Conservation (phyloP, 2,888 invertebrate genomes). For the Heteromurus nitidus region DNA sequence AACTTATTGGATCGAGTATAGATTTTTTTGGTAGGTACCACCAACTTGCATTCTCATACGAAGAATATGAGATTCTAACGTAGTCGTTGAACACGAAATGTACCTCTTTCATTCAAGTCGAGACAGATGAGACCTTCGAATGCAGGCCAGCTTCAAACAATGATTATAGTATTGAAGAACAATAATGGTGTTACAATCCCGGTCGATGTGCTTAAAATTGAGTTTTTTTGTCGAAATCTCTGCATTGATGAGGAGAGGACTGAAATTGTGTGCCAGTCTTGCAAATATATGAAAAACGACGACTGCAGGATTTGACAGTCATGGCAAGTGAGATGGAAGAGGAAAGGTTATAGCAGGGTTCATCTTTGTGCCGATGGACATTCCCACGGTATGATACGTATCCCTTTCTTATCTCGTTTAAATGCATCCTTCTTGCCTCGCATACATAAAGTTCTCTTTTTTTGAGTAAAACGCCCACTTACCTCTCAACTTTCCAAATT, state of each 20-base stretch:
- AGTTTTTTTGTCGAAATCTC: not conserved
- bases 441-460: constrained; percentile 3
- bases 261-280: too few relatives aligned
- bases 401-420: constrained; percentile 55
- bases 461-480: constrained; percentile 51
- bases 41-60: not conserved
- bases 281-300: too few relatives aligned
- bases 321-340: constrained; percentile 1
- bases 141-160: not conserved
- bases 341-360: constrained; percentile 52
- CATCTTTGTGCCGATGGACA: constrained; percentile 59
- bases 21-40: not conserved
- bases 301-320: too few relatives aligned
- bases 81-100: not conserved
- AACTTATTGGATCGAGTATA: not conserved
- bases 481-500: not conserved
- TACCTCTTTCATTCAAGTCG: not conserved
- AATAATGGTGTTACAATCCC: constrained; percentile 40
- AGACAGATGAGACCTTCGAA: not conserved
- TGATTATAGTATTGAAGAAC: constrained; percentile 10
- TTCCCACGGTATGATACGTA: constrained; percentile 64
- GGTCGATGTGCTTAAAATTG: not conserved
- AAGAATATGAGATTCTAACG: not conserved
- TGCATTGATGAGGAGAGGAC: too few relatives aligned
- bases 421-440: constrained; percentile 42